Conservation (phyloP, 1,140 invertebrate genomes). For the Drosophila guanche region DNA sequence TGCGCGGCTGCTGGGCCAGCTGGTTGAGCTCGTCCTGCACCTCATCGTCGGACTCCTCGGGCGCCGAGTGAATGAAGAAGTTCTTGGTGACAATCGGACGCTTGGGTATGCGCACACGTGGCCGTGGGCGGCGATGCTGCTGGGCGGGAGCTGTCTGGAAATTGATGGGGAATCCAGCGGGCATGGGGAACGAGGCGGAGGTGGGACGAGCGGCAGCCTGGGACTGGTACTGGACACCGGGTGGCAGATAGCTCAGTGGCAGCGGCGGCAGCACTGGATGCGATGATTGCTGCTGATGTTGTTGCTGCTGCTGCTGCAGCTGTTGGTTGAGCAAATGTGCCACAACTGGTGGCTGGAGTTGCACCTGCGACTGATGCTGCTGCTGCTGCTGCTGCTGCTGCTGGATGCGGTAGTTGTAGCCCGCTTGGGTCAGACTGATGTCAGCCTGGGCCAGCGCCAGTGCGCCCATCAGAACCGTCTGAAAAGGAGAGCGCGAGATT, state of each 20-base stretch:
- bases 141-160: slow-evolving; percentile 69
- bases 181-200: slow-evolving; percentile 61
- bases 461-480: slow-evolving; percentile 68
- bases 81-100: slow-evolving; percentile 79
- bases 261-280: slow-evolving; percentile 63
- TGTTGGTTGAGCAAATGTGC: slow-evolving; percentile 67
- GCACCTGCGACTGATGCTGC: slow-evolving; percentile 25
- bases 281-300: slow-evolving; percentile 36
- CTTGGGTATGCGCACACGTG: slow-evolving; percentile 65
- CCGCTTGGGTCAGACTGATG: slow-evolving; percentile 67
- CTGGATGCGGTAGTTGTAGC: slow-evolving; percentile 68
- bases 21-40: slow-evolving; percentile 75
- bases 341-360: slow-evolving; percentile 48
- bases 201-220: slow-evolving; percentile 24
- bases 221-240: slow-evolving; percentile 48
- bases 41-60: slow-evolving; percentile 80
- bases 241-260: slow-evolving; percentile 61
- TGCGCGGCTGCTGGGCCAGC: slow-evolving; percentile 74
- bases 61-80: slow-evolving; percentile 81
- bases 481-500: slow-evolving; percentile 1
- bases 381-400: slow-evolving; percentile 48
- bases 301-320: slow-evolving; percentile 58
- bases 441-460: slow-evolving; percentile 61
- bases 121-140: slow-evolving; percentile 66
- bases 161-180: slow-evolving; percentile 58